These are phyloP conservation scores for Otis tarda DNA, from an alignment of 2,113 vertebrate species.

Conservation along the genomic window DNA sequence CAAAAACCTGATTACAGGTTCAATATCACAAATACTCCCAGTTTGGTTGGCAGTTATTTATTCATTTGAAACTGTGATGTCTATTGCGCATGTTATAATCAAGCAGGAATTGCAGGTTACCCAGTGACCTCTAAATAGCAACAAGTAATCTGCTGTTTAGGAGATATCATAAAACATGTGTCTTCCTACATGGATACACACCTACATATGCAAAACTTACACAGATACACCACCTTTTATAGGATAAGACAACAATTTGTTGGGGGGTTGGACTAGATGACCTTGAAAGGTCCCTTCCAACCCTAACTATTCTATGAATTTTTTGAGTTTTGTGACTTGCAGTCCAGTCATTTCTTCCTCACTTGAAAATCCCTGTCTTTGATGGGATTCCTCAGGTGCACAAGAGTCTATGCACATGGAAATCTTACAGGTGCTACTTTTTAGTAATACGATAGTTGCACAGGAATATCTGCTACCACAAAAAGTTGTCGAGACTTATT, in stretches of 20 bases:
- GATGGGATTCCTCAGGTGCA: not conserved
- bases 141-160: not conserved
- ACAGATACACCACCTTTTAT: not conserved
- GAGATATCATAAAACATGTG: not conserved
- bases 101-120: constrained; percentile 10
- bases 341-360: not conserved
- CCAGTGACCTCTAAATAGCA: not conserved
- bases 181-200: not conserved
- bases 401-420: not conserved
- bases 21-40: not conserved
- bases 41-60: not conserved
- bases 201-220: not conserved
- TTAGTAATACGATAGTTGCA: not conserved
- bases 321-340: not conserved
- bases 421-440: not conserved
- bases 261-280: too few relatives aligned
- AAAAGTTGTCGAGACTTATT: not conserved
- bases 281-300: too few relatives aligned
- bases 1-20: not conserved
- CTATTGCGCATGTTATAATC: not conserved
- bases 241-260: not conserved
- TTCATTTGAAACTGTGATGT: not conserved
- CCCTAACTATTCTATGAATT: not conserved
- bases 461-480: not conserved
- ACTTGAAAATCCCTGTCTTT: not conserved